These are phyloP conservation scores for Drosophila baimaii DNA, from an alignment of 1,140 invertebrate genomes.

Conservation along the genomic window DNA sequence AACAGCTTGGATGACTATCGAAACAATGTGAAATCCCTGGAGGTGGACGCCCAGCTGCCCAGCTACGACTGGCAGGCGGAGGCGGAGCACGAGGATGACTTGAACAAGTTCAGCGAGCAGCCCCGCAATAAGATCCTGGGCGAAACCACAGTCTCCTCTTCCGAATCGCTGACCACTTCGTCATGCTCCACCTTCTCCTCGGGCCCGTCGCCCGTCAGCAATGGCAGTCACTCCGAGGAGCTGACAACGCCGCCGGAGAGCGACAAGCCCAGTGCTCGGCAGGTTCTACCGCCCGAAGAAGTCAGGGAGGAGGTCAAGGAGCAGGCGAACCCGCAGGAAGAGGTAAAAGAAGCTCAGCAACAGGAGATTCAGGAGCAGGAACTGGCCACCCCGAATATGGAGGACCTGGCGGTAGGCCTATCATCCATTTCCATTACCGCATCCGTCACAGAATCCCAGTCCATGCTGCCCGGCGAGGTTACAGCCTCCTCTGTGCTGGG, in stretches of 20 bases:
- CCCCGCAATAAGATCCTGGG: conserved; percentile 29
- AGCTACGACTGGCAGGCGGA: conserved; percentile 52
- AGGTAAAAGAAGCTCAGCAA: conserved; percentile 11
- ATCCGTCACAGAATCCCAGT: conserved; percentile 65
- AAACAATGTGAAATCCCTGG: conserved; percentile 84
- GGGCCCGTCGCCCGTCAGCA: conserved; percentile 75
- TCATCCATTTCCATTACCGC: conserved; percentile 75
- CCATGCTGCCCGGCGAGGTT: conserved; percentile 63
- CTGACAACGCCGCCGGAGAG: conserved; percentile 32
- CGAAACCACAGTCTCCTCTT: conserved; percentile 48
- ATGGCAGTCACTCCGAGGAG: conserved; percentile 65
- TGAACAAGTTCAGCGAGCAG: conserved; percentile 71
- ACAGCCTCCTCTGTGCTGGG: conserved; percentile 68
- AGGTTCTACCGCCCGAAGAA: conserved; percentile 33
- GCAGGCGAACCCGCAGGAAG: conserved; percentile 16
- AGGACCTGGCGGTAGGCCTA: conserved; percentile 71
- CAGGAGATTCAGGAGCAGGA: not conserved
- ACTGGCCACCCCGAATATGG: conserved; percentile 22
- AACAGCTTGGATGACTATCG: conserved; percentile 88
- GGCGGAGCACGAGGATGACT: conserved; percentile 52
- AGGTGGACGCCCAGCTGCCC: conserved; percentile 40
- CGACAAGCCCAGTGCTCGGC: conserved; percentile 29
- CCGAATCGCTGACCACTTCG: conserved; percentile 79
- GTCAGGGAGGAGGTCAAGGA: conserved; percentile 24
- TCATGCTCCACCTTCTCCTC: conserved; percentile 83